Base-by-base conservation (phyloP, 2,113 vertebrate genomes). In the Aegithalos caudatus region DNA sequence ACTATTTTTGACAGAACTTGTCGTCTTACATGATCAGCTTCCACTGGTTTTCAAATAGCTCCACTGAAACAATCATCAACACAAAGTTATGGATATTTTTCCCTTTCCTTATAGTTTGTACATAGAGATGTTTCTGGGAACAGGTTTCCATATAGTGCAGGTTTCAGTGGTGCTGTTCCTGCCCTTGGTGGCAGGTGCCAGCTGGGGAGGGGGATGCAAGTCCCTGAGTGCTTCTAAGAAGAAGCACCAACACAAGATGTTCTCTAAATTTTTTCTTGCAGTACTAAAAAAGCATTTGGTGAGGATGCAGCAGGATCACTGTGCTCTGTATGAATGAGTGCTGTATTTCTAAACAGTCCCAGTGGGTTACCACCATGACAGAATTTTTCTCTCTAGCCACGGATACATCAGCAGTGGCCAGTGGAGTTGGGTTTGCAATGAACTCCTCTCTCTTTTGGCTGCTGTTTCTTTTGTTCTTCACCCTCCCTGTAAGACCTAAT, bases 151-250 rank as follows among this genome's bases (percentile, higher is more conserved):
- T 29, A 7, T 0, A 28, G 40, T 1, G 0, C 28, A 23, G 62
- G 18, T 51, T 85, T 40, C 53, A 48, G 0, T 20, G n/a, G 38
- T 37, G 28, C 17, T 78, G 42, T 17, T 73, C 69, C 66, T 81
- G 29, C 47, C 21, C 33, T 48, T 12, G 13, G 38, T 48, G 38
- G 42, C 42, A 51, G 10, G 12, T 27, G 24, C 45, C 61, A 57
- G 47, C 51, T 45, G 57, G 61, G 60, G 67, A 72, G 56, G 54
- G 54, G 21, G n/a, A 73, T 5, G 19, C 27, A 40, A 37, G 28
- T 33, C 24, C 56, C 33, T 2, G 9, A 12, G 64, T 0, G 0
- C 38, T 76, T 79, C 35, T 25, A 14, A 38, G 33, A 48, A 45
- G 76, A 33, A 61, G n/a, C 19, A 64, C 13, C 23, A 45, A 22